Conservation (phyloP, 2,797 vertebrate genomes). For the Sarcophilus harrisii region DNA sequence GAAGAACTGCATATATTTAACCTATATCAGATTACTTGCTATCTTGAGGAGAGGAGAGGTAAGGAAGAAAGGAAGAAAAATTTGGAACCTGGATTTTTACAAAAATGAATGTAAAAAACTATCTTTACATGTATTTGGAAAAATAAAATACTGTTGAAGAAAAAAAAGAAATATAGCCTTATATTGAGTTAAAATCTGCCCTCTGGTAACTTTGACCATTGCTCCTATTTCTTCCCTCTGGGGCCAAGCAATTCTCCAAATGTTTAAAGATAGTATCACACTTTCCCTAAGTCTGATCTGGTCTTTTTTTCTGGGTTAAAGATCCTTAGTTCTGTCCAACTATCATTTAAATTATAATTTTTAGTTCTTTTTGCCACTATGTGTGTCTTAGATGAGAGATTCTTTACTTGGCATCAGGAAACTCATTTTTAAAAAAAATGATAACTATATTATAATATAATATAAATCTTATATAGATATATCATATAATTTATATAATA, state of each 20-base stretch:
- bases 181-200: neutral
- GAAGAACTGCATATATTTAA: no score
- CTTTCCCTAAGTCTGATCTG: neutral
- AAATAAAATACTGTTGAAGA: no score
- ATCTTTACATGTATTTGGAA: no score
- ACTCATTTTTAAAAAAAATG: neutral
- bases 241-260: neutral
- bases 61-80: no score
- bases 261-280: neutral
- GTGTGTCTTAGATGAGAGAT: neutral
- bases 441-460: neutral
- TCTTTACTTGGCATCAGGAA: neutral
- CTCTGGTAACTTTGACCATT: neutral
- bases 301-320: neutral
- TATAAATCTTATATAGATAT: neutral
- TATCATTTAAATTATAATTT: neutral
- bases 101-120: no score
- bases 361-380: neutral
- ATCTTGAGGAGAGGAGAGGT: no score
- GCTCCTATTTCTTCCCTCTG: neutral
- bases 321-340: neutral
- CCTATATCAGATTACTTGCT: no score
- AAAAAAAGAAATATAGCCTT: neutral
- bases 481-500: no score
- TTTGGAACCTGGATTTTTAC: no score